Conservation (phyloP, 92 coral and sea anemone genomes). For the Umimayanthus chanpuru region DNA sequence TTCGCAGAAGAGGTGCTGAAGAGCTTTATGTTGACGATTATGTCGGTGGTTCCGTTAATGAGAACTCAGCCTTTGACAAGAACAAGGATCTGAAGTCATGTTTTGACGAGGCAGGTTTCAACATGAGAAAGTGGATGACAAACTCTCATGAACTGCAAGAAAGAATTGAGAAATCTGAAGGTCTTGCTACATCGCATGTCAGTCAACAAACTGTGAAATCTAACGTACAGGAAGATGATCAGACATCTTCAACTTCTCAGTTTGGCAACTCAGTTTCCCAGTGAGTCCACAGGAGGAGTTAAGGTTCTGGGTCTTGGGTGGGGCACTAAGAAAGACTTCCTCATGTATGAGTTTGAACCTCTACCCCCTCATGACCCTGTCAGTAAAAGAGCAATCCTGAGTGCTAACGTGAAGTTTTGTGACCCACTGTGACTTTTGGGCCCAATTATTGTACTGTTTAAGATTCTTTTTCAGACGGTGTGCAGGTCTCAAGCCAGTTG, state of each 20-base stretch:
- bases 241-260: conserved; percentile 43
- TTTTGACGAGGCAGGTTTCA: conserved; percentile 45
- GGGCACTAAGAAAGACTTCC: conserved; percentile 39
- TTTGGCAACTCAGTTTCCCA: conserved; percentile 31
- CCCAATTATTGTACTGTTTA: conserved; percentile 52
- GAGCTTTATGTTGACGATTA: conserved; percentile 46
- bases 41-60: conserved; percentile 27
- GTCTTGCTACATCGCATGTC: not conserved
- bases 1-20: conserved; percentile 29
- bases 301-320: conserved; percentile 48
- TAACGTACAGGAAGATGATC: conserved; percentile 37
- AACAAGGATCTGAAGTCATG: conserved; percentile 45
- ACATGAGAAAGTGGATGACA: conserved; percentile 56
- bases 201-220: not conserved
- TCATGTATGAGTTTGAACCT: conserved; percentile 30
- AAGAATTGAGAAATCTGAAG: conserved; percentile 38
- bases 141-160: conserved; percentile 36
- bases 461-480: conserved; percentile 55
- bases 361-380: not conserved
- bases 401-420: conserved; percentile 55
- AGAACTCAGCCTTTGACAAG: conserved; percentile 20
- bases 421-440: conserved; percentile 62
- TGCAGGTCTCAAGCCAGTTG: conserved; percentile 53
- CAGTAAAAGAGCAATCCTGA: conserved; percentile 42
- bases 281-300: conserved; percentile 7